Base-by-base conservation (phyloP, 64 coral and sea anemone species). In the Orbicella faveolata region DNA sequence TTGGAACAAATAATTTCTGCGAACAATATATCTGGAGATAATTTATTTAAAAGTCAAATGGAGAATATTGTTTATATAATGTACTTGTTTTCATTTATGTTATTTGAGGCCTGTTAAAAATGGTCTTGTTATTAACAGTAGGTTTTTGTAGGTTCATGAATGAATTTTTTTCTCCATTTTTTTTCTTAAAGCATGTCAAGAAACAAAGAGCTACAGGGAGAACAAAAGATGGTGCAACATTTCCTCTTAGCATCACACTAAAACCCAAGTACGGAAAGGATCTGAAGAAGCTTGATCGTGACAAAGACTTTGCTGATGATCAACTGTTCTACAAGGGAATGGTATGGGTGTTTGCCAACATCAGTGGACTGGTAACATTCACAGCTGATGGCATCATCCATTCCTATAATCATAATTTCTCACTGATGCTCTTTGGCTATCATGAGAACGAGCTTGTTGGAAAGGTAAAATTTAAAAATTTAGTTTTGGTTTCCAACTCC, bases 201-300 rank as follows among this genome's bases (percentile, higher is more conserved):
- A 98, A 98, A 52, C 96, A 98, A 21, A 90, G 89, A 66, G 94
- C 96, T 11, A 98, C 96, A 21, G 96, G 96, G n/a, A 79, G 94
- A 53, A 98, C 94, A 73, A 95, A 76, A 93, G 96, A 95, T 93
- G 96, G 96, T 9, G 78, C 75, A 16, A 88, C 80, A 26, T 98
- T 98, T 81, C 96, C 96, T 74, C 44, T 98, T 75, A 98, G 90
- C 14, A 84, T 98, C 48, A 61, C 87, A 2, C 81, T 96, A 19
- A 90, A 96, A 83, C 68, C 83, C 7, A 93, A 93, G 82, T 79
- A 81, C 20, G 88, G 74, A 34, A 92, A 93, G 70, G 91, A 93
- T 54, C 70, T 92, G 19, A 89, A 88, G 30, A 90, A 91, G 79
- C 78, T 34, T 25, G 64, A 90, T 61, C 62, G 77, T 13, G 62